phyloP scores from a whole-genome alignment of 2,113 vertebrate species.

The Regulus satrapa region DNA sequence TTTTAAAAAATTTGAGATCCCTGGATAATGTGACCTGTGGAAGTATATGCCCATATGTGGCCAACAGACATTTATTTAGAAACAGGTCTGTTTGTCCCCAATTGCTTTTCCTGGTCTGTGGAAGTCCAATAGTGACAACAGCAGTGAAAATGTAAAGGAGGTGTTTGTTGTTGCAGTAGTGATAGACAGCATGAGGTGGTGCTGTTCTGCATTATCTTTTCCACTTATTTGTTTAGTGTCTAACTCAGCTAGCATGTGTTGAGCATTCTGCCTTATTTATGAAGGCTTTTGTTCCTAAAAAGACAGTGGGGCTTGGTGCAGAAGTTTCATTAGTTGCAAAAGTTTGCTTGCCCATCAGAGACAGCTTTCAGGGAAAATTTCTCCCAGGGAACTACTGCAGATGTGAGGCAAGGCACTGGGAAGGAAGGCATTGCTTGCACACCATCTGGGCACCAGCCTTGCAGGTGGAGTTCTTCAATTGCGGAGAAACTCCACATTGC shows the following conservation, averaged over 20 bases:
- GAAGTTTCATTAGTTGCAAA: background rate
- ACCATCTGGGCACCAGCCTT: background rate
- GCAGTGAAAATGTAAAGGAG: background rate
- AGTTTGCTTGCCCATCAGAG: background rate
- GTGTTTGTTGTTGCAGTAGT: background rate
- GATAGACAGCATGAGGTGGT: background rate
- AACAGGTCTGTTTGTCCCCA: background rate
- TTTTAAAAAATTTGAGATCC: too few species aligned
- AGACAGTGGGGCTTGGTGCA: background rate
- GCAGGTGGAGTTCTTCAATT: background rate
- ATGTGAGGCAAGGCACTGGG: background rate
- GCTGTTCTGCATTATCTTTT: background rate
- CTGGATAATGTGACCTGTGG: background rate
- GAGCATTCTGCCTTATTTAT: fast-evolving
- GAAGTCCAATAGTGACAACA: background rate
- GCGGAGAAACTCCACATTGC: background rate
- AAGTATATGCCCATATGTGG: background rate
- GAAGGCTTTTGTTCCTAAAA: background rate
- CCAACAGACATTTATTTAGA: background rate
- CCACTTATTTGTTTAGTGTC: background rate
- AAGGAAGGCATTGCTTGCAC: background rate
- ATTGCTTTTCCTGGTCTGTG: background rate
- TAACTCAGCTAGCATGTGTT: background rate
- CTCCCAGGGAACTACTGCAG: background rate
- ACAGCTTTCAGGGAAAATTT: background rate